Conservation (phyloP, 1,140 invertebrate genomes). For the Physella acuta region DNA sequence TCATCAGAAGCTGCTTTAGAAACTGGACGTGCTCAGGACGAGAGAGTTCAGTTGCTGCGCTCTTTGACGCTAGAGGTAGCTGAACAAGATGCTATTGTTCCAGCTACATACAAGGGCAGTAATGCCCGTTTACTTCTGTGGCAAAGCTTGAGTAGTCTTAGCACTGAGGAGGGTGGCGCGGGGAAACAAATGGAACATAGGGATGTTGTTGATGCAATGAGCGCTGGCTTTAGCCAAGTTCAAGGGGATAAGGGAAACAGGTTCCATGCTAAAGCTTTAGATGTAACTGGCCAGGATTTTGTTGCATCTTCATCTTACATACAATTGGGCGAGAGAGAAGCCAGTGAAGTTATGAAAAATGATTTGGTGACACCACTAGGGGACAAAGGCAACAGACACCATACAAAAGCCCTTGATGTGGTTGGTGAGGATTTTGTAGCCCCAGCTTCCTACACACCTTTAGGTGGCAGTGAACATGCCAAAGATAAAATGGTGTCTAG, state of each 20-base stretch:
- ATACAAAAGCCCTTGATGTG: slow-evolving; percentile 23
- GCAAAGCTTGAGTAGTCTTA: too few species aligned
- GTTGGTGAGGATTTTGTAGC: slow-evolving; percentile 4
- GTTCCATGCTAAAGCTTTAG: slow-evolving; percentile 21
- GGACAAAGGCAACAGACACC: slow-evolving; percentile 23
- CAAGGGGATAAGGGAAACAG: slow-evolving; percentile 23
- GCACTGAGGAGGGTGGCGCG: too few species aligned
- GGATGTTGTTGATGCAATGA: too few species aligned
- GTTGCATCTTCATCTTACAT: neutral
- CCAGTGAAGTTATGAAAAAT: neutral
- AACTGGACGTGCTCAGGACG: too few species aligned
- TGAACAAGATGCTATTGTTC: neutral
- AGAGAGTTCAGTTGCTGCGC: slow-evolving; percentile 7
- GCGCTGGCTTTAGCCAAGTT: neutral
- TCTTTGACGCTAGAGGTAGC: slow-evolving; percentile 10
- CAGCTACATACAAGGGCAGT: neutral
- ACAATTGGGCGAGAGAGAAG: neutral
- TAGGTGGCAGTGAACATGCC: too few species aligned
- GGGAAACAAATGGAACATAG: too few species aligned
- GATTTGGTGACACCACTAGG: slow-evolving; percentile 1
- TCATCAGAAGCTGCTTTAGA: too few species aligned
- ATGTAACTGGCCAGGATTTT: slow-evolving; percentile 11
- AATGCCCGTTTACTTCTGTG: too few species aligned
- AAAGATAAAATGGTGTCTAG: neutral
- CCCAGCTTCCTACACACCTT: neutral